These are phyloP conservation scores for Neodiprion fabricii DNA, from an alignment of 1,140 invertebrate genomes.

Conservation along the genomic window DNA sequence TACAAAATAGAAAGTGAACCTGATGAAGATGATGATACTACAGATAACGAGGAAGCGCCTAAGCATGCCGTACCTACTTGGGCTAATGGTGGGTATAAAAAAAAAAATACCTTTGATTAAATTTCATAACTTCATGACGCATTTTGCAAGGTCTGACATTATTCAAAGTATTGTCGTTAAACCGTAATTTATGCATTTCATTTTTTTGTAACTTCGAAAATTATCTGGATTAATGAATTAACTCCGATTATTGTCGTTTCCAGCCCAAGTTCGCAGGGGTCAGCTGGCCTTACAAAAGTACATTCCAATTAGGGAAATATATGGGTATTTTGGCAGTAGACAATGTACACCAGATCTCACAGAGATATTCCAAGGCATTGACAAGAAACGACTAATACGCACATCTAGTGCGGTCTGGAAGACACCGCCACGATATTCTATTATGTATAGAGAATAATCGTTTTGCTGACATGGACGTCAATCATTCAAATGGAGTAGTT, in stretches of 20 bases:
- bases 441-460: constrained; percentile 38
- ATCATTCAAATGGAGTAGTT: not conserved
- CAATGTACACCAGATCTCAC: constrained; percentile 70
- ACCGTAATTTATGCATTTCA: constrained; percentile 32
- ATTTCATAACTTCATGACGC: too few species aligned
- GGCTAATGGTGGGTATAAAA: constrained; percentile 57
- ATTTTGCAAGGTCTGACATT: not conserved
- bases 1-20: constrained; percentile 55
- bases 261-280: constrained; percentile 43
- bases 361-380: constrained; percentile 71
- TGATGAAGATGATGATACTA: constrained; percentile 62
- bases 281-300: constrained; percentile 48
- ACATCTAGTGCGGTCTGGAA: constrained; percentile 77
- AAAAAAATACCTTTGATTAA: constrained; percentile 12
- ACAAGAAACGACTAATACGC: constrained; percentile 67
- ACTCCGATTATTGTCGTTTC: constrained; percentile 17
- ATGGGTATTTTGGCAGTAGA: constrained; percentile 68
- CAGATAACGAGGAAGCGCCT: constrained; percentile 63
- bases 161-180: not conserved
- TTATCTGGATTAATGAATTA: too few species aligned
- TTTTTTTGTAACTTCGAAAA: constrained; percentile 22
- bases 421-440: constrained; percentile 68
- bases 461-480: not conserved
- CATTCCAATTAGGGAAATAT: constrained; percentile 55
- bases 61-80: constrained; percentile 62